Evolutionary conservation across 35 echinoderm and acorn worm genomes (phyloP), one percentile per base, ranked within the genome.

Genomic region (Diadema setosum): DNA sequence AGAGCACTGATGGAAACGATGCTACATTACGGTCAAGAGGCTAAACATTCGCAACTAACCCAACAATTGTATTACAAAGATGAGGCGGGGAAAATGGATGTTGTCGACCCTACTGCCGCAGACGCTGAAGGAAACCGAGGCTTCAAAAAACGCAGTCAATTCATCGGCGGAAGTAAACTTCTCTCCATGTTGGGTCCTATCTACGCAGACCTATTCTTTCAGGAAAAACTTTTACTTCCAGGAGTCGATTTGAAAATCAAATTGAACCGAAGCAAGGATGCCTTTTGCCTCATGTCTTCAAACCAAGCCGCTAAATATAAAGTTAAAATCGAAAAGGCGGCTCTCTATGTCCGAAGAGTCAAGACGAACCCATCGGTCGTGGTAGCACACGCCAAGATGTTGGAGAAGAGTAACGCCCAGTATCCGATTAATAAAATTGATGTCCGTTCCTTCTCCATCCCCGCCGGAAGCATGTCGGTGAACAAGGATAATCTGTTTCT

Each of bases 1-100:
- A 64, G 90, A 14, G 90, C 90, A 0, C 58, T 88, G 73, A 82
- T 93, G 14, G 91, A 93, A 58, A 93, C 75, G 1, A 37, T 88
- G 25, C 34, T 93, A 17, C 88, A 60, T 70, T 88, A 93, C 31
- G 78, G 80, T 5, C 16, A 30, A 17, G 91, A 88, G 0, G 85
- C 91, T 0, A 93, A 93, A 59, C 27, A 82, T 70, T 65, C 81
- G 26, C 85, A 93, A 36, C 81, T 93, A 16, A 93, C 91, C 4
- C 46, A 69, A 7, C 34, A 26, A 18, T 42, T 87, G 29, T 93
- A 30, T 37, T 75, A 75, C 34, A 93, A 93, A 75, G 80, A 88
- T 82, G 44, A 37, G 18, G 91, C 75, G 2, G 65, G 86, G 0
- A 83, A 81, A 63, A 67, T 93, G 63, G 85, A 93, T 61, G 26